These are phyloP conservation scores for Drosophila acutilabella DNA, from an alignment of 2,888 invertebrate genomes.

Conservation along the genomic window DNA sequence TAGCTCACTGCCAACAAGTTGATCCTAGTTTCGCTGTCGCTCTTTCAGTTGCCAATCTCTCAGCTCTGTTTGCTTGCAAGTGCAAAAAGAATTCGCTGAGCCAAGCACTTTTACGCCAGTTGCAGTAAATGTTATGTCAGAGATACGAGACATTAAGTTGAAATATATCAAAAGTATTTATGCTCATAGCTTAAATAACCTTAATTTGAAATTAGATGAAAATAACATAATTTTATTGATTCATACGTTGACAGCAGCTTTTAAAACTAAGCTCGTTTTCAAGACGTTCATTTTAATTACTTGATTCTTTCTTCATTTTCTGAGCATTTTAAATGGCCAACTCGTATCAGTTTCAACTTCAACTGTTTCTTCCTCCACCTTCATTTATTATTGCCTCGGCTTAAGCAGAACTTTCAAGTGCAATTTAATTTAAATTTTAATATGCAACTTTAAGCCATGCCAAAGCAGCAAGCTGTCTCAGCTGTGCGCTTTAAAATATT, in stretches of 20 bases:
- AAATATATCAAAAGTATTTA: neutral
- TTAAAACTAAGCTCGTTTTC: too few species aligned
- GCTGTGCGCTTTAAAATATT: conserved; percentile 48
- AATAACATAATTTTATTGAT: too few species aligned
- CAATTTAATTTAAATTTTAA: conserved; percentile 43
- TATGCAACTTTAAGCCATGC: conserved; percentile 37
- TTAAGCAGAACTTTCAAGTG: conserved; percentile 20
- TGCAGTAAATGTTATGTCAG: conserved; percentile 18
- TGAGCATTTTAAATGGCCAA: neutral
- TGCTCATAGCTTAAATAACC: too few species aligned
- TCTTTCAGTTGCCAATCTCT: neutral
- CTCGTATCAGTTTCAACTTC: neutral
- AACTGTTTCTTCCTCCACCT: neutral
- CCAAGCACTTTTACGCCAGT: conserved; percentile 31
- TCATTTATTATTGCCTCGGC: conserved; percentile 1
- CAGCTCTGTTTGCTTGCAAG: conserved; percentile 25
- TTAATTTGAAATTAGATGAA: too few species aligned
- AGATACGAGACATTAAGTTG: conserved; percentile 1
- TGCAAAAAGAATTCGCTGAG: conserved; percentile 20
- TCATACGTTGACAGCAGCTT: too few species aligned
- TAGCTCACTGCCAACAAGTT: conserved; percentile 47
- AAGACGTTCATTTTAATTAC: too few species aligned
- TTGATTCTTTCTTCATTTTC: neutral
- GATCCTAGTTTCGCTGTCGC: neutral
- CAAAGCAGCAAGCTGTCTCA: neutral